phyloP scores from a whole-genome alignment of 2,113 vertebrate species.

The Muntiacus reevesi region DNA sequence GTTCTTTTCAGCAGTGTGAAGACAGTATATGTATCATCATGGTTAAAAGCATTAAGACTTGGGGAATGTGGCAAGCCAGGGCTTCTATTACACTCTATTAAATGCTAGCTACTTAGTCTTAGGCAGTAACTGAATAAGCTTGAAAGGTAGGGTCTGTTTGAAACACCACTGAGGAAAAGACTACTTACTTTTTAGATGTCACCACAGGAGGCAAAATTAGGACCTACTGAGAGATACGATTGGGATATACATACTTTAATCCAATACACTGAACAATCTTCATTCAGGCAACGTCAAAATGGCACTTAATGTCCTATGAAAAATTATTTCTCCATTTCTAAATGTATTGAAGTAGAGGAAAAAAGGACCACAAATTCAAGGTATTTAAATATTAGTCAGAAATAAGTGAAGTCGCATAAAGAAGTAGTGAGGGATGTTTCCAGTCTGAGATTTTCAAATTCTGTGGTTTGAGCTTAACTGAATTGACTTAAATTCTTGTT shows the following conservation, averaged over 20 bases:
- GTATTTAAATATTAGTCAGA: background rate
- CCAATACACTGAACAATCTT: background rate
- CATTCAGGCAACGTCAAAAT: background rate
- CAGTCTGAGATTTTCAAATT: background rate
- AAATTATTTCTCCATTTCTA: background rate
- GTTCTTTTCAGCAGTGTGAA: background rate
- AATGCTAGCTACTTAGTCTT: background rate
- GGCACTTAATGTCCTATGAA: background rate
- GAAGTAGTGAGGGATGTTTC: background rate
- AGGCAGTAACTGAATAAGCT: background rate
- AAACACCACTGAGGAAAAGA: background rate
- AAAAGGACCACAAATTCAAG: background rate
- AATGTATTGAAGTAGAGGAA: background rate
- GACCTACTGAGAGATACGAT: background rate
- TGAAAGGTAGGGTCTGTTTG: background rate
- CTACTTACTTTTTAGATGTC: background rate
- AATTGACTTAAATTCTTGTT: conserved; percentile 23
- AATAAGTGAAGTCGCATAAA: background rate
- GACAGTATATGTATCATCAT: background rate
- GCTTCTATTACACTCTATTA: background rate
- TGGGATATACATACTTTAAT: background rate
- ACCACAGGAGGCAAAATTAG: background rate
- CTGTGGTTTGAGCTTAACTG: background rate
- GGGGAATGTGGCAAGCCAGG: background rate
- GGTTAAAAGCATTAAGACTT: background rate